Conservation (phyloP, 2,113 vertebrate genomes). For the Anoplopoma fimbria region DNA sequence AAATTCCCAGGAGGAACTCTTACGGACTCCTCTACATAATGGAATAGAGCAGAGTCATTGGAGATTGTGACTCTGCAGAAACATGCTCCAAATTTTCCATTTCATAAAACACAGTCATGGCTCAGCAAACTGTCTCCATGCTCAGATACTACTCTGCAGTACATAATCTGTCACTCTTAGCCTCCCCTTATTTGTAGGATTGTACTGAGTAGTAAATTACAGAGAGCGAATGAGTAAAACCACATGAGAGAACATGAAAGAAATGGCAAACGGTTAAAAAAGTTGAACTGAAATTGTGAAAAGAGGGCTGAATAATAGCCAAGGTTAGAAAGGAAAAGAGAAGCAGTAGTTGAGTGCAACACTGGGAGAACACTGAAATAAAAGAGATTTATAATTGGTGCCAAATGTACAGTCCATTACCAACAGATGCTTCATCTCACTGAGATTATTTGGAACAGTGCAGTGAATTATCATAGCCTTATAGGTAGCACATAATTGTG, state of each 20-base stretch:
- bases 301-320: background rate
- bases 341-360: background rate
- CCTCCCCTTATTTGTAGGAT: constrained; percentile 30
- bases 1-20: too few relatives aligned
- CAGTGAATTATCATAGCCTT: background rate
- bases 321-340: constrained; percentile 3
- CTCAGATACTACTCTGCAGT: constrained; percentile 18
- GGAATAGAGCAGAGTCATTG: constrained; percentile 69
- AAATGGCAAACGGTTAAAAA: background rate
- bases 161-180: constrained; percentile 42
- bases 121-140: constrained; percentile 29
- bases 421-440: constrained; percentile 19
- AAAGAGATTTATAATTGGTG: constrained; percentile 12
- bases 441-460: constrained; percentile 22
- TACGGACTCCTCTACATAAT: constrained; percentile 75
- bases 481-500: background rate
- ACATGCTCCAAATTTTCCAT: constrained; percentile 68
- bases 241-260: constrained; percentile 13
- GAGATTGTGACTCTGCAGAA: constrained; percentile 73
- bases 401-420: constrained; percentile 5
- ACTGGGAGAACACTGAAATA: background rate
- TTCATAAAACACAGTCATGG: constrained; percentile 62
- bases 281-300: background rate
- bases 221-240: constrained; percentile 17
- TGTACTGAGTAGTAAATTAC: constrained; percentile 28